Conservation (phyloP, 2,888 invertebrate species). For the Abrostola tripartita region DNA sequence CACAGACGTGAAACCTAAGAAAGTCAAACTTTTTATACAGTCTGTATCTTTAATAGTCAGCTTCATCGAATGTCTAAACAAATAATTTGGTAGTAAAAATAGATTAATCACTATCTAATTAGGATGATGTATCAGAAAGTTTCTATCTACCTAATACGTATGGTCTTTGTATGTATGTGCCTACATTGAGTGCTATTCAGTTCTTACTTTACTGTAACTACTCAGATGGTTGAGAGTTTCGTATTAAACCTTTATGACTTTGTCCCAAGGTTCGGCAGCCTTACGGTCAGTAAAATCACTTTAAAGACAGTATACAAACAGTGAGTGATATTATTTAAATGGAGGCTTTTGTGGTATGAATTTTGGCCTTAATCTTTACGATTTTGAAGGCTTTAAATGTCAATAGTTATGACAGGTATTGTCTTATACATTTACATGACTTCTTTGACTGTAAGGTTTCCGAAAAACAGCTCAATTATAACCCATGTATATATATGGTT, state of each 20-base stretch:
- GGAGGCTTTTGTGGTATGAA: too few relatives aligned
- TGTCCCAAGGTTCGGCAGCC: slow-evolving; percentile 39
- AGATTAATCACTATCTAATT: slow-evolving; percentile 36
- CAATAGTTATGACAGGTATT: background rate
- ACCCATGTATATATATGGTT: slow-evolving; percentile 67
- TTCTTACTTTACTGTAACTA: slow-evolving; percentile 55
- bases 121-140: slow-evolving; percentile 42
- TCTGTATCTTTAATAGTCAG: background rate
- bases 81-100: slow-evolving; percentile 37
- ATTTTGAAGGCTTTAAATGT: too few relatives aligned
- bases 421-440: background rate
- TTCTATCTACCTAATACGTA: slow-evolving; percentile 58
- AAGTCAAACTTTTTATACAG: background rate
- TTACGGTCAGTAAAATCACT: slow-evolving; percentile 17
- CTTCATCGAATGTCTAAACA: background rate
- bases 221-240: slow-evolving; percentile 52
- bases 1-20: background rate
- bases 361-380: too few relatives aligned
- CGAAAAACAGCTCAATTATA: slow-evolving; percentile 41
- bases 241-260: slow-evolving; percentile 42
- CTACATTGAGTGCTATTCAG: slow-evolving; percentile 56
- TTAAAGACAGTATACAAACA: background rate
- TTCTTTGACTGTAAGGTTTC: slow-evolving; percentile 46
- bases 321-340: too few relatives aligned
- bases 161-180: slow-evolving; percentile 39